Percentiles rank a stretch among this genome's conserved stretches.
Conservation (phyloP, 2,797 vertebrate species). For the Melopsittacus undulatus region DNA sequence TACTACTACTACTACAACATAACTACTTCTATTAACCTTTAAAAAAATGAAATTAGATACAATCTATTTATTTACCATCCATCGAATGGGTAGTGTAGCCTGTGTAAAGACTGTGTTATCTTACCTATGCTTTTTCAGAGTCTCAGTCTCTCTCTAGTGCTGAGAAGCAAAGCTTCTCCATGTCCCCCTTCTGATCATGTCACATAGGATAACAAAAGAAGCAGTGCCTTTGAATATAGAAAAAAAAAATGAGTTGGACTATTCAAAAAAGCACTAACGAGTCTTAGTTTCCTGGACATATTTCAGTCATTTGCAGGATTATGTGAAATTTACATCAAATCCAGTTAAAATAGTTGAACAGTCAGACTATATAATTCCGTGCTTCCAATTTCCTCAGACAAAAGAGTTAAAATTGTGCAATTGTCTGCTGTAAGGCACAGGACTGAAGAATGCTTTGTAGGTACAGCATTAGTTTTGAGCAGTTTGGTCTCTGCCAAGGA, state of each 20-base stretch:
- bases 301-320: background rate
- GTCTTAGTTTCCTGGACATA: background rate
- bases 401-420: fast-evolving
- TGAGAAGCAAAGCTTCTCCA: background rate
- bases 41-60: background rate
- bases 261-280: background rate
- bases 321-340: background rate
- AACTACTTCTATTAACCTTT: background rate
- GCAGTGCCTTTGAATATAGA: background rate
- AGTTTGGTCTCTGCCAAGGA: background rate
- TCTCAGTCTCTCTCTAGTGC: background rate
- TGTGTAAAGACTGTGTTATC: background rate
- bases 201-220: background rate
- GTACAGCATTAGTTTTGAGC: background rate
- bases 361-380: background rate
- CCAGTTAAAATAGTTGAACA: background rate
- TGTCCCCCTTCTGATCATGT: background rate
- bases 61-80: background rate
- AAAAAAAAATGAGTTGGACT: background rate
- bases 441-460: background rate
- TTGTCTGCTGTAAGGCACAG: background rate
- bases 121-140: background rate
- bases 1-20: background rate
- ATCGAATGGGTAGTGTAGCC: background rate
- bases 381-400: background rate